Conservation (phyloP, 2,797 vertebrate species). For the Odontamblyopus rebecca region DNA sequence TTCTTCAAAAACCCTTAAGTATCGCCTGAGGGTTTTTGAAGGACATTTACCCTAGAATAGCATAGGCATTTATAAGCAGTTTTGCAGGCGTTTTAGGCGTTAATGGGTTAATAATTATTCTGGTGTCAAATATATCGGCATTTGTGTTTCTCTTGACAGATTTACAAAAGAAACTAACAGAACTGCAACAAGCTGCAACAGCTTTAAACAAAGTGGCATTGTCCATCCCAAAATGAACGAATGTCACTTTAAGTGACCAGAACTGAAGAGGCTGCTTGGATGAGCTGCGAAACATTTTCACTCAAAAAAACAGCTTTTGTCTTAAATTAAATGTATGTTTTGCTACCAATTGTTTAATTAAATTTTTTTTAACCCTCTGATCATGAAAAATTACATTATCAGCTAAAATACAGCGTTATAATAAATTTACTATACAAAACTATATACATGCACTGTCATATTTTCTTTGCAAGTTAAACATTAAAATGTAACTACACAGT, state of each 20-base stretch:
- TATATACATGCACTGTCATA: background rate
- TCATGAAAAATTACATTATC: background rate
- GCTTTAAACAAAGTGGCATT: conserved; percentile 53
- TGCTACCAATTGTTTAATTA: background rate
- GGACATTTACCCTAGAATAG: no score
- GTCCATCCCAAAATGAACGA: conserved; percentile 38
- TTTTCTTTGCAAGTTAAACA: background rate
- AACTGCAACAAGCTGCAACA: conserved; percentile 46
- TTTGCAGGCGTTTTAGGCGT: no score
- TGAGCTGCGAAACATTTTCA: background rate
- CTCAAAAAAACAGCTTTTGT: background rate
- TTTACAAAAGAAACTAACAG: conserved; percentile 50
- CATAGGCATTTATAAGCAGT: no score
- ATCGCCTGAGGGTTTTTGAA: no score
- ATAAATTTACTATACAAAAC: background rate
- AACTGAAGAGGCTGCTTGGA: no score
- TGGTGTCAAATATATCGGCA: background rate
- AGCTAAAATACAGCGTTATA: background rate
- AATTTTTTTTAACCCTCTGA: background rate
- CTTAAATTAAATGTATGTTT: background rate
- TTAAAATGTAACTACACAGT: background rate
- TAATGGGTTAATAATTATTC: no score
- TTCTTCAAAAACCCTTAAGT: no score
- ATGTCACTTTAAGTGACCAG: no score
- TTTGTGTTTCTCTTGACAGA: conserved; percentile 54